These are phyloP conservation scores for Entomobrya proxima DNA, from an alignment of 2,888 invertebrate genomes.

Conservation along the genomic window DNA sequence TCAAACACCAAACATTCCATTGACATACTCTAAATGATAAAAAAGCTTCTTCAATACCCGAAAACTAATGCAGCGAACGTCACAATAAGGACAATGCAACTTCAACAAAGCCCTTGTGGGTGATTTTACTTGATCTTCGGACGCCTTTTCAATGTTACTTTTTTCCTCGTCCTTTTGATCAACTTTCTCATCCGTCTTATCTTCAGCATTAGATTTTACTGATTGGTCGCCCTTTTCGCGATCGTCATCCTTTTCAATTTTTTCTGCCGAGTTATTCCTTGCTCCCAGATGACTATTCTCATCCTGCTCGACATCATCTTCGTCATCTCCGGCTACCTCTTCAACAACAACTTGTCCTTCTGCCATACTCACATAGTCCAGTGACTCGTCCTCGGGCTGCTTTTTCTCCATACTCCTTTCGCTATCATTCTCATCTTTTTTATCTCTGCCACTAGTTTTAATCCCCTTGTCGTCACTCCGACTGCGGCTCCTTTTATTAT, in stretches of 20 bases:
- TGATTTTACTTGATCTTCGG: constrained; percentile 50
- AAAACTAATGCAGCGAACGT: constrained; percentile 73
- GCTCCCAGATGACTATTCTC: constrained; percentile 31
- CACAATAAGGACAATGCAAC: constrained; percentile 74
- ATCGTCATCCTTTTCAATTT: constrained; percentile 18
- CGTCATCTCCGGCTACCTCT: constrained; percentile 65
- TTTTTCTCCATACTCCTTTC: constrained; percentile 28
- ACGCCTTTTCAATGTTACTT: constrained; percentile 33
- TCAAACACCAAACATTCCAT: neutral
- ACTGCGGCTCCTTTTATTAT: constrained; percentile 44
- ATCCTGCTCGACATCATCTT: constrained; percentile 53
- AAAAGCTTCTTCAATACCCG: constrained; percentile 61
- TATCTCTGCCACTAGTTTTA: constrained; percentile 20
- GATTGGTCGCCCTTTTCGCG: constrained; percentile 23
- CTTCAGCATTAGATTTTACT: constrained; percentile 38
- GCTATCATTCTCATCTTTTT: constrained; percentile 41
- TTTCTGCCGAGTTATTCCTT: neutral
- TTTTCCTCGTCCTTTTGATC: constrained; percentile 38
- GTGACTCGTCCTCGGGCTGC: constrained; percentile 10
- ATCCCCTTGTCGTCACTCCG: constrained; percentile 25
- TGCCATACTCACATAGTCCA: constrained; percentile 46
- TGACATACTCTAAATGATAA: neutral
- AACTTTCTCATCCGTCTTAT: constrained; percentile 8
- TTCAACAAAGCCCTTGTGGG: constrained; percentile 70
- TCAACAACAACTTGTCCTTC: constrained; percentile 63